Evolutionary conservation across 2,113 vertebrate species (phyloP).

Genomic region (Melanerpes aurifrons): DNA sequence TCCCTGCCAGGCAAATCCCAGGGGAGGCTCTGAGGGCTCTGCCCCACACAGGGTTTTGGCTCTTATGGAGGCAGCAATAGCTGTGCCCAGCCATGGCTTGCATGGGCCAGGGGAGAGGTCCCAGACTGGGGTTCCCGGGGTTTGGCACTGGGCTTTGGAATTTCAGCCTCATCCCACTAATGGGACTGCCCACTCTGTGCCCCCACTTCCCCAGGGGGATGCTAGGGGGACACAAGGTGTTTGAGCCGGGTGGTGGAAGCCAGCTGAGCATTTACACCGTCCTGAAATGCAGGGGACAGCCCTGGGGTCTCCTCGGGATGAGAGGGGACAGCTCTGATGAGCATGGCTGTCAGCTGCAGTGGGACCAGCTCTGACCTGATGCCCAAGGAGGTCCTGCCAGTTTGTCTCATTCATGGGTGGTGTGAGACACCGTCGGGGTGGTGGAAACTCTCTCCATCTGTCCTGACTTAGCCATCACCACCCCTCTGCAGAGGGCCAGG

Average conservation of each 20-base stretch:
- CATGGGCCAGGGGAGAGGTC: not conserved
- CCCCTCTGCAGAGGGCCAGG: not conserved
- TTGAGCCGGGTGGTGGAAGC: not conserved
- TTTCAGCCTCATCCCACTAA: not conserved
- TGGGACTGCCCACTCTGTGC: not conserved
- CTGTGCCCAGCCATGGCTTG: not conserved
- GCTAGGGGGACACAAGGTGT: fast-evolving
- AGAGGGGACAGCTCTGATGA: not conserved
- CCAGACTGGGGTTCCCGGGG: not conserved
- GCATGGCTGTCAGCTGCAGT: not conserved
- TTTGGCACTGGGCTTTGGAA: not conserved
- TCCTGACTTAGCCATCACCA: not conserved
- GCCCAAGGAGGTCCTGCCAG: not conserved
- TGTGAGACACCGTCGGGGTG: not conserved
- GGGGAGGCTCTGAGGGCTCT: not conserved
- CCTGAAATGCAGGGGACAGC: not conserved
- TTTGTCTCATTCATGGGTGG: fast-evolving
- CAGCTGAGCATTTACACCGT: fast-evolving
- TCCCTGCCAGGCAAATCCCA: not conserved
- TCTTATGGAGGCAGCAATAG: not conserved
- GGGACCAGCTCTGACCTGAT: not conserved
- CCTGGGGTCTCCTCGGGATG: not conserved
- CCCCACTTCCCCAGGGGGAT: fast-evolving
- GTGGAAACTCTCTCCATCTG: not conserved
- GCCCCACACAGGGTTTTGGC: not conserved